Base-by-base conservation (phyloP, 2,797 vertebrate species). In the Thripadectes ignobilis region DNA sequence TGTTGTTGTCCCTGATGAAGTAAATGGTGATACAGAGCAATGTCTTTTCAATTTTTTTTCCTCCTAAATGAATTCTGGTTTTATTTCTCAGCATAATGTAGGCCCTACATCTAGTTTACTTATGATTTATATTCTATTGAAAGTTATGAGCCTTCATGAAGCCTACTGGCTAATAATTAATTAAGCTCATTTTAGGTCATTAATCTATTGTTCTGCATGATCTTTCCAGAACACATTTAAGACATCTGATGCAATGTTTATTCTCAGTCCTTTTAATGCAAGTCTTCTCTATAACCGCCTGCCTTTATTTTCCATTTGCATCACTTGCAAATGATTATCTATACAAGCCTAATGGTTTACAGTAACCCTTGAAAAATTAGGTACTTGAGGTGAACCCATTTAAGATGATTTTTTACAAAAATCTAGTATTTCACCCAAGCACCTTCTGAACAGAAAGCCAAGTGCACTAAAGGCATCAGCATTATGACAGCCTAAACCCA, bases 101-200 rank as follows among this genome's bases (percentile, higher is more conserved):
- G 63, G 21, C 39, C 48, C 63, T 90, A 81, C 57, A 77, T 95
- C 83, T 93, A 90, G 80, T 86, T 95, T 95, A 65, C 77, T 93
- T 85, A 87, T 95, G 92, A 95, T 95, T 93, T 94, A 95, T 96
- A 61, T 77, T 87, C 57, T 68, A 48, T 65, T 92, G 77, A 85
- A 84, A 90, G 52, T 86, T 86, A 93, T 10, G 26, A 94, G 77
- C 57, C 52, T 84, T 90, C 85, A 63, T 85, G 88, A 88, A 93
- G 80, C 67, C 88, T 92, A 79, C 67, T 95, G 90, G 84, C 90
- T 96, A 92, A 89, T 96, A 95, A 95, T 95, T 92, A 97, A 95
- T 95, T 92, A 95, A 95, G 46, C 75, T 93, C 46, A 82, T 94
- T 96, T 94, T 39, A 79, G 91, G 68, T 82, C 78, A 92, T 95